These are phyloP conservation scores for Metallyticus violacea DNA, from an alignment of 2,888 invertebrate genomes.

Conservation along the genomic window DNA sequence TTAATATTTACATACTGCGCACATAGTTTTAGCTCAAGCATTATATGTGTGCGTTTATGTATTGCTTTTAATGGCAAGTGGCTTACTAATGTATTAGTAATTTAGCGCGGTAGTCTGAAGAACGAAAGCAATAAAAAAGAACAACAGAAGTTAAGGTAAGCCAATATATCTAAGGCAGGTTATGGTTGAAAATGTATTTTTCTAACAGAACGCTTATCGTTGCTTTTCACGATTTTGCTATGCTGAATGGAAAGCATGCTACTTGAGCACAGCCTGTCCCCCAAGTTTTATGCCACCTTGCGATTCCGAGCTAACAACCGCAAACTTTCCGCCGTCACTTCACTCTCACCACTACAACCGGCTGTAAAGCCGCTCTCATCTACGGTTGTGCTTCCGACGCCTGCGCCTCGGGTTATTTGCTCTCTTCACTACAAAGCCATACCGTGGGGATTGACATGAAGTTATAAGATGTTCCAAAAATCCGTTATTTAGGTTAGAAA, in stretches of 20 bases:
- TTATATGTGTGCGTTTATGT: not conserved
- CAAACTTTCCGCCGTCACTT: not conserved
- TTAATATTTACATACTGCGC: not conserved
- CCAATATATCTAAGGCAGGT: too few relatives aligned
- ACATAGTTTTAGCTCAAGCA: not conserved
- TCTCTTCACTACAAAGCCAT: too few relatives aligned
- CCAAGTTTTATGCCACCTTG: too few relatives aligned
- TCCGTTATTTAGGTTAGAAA: too few relatives aligned
- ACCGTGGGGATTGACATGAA: too few relatives aligned
- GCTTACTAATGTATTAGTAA: not conserved
- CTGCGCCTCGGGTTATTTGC: not conserved
- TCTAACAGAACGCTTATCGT: too few relatives aligned
- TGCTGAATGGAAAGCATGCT: too few relatives aligned
- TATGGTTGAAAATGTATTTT: too few relatives aligned
- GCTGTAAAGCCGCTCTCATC: not conserved
- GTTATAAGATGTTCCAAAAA: too few relatives aligned
- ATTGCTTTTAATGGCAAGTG: not conserved
- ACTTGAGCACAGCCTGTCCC: not conserved
- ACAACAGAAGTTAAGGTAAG: not conserved
- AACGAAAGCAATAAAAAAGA: too few relatives aligned
- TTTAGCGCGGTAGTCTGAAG: not conserved
- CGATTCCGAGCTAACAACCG: not conserved
- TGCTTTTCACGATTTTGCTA: too few relatives aligned
- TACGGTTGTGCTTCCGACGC: not conserved
- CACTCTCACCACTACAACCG: too few relatives aligned